Evolutionary conservation across 2,113 vertebrate genomes (phyloP).

Genomic region (Tachysurus vachellii): DNA sequence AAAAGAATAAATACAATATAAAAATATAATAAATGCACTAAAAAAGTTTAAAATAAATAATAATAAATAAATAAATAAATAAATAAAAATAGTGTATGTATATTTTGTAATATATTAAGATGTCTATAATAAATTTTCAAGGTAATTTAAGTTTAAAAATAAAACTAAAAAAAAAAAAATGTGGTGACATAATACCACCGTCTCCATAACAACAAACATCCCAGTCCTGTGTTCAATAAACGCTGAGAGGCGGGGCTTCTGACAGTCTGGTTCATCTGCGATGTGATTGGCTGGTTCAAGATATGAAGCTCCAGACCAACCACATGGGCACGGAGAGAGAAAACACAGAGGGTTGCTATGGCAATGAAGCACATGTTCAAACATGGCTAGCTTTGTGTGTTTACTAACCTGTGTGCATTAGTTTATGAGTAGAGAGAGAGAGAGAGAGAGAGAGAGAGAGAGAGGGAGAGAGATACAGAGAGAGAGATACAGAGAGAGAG

Average conservation of each 20-base stretch:
- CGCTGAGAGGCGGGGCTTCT: not conserved
- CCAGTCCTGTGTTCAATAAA: not conserved
- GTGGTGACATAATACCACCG: not conserved
- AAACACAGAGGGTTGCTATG: constrained; percentile 38
- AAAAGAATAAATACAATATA: too few species aligned
- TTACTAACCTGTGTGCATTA: constrained; percentile 10
- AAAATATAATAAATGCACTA: too few species aligned
- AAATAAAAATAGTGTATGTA: not conserved
- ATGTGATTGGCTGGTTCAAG: constrained; percentile 9
- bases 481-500: too few species aligned
- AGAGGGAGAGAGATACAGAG: not conserved
- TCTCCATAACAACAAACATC: not conserved
- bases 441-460: constrained; percentile 4
- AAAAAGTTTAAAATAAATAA: not conserved
- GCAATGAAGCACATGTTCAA: constrained; percentile 29
- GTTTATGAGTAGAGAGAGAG: not conserved
- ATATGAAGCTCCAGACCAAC: not conserved
- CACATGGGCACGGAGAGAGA: not conserved
- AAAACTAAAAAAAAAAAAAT: too few species aligned
- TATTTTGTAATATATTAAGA: not conserved
- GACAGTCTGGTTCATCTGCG: not conserved
- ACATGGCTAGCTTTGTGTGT: not conserved
- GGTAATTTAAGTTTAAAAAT: too few species aligned
- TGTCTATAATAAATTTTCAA: too few species aligned
- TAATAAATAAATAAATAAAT: not conserved